Percentiles rank a stretch among this genome's conserved stretches.
phyloP scores from a whole-genome alignment of 2,113 vertebrate genomes.

The Sebastes fasciatus region DNA sequence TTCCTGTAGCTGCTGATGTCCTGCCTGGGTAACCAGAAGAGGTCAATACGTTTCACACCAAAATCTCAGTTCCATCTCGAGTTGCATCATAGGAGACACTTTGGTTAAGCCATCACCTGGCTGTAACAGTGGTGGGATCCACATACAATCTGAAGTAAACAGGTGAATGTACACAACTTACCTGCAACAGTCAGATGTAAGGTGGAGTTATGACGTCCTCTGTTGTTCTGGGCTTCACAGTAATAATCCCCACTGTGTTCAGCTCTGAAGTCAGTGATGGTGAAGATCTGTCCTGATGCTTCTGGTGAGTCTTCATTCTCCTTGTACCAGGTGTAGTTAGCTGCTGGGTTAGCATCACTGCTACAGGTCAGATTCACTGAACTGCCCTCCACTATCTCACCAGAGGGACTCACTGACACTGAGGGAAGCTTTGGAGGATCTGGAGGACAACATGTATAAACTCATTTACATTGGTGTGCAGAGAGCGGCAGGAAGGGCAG shows the following conservation, averaged over 20 bases:
- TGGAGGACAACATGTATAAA: neutral
- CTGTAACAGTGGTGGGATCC: too few species aligned
- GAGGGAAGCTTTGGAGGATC: conserved; percentile 31
- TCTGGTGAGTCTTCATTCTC: too few species aligned
- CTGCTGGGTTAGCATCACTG: too few species aligned
- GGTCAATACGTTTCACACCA: too few species aligned
- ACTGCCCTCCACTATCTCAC: conserved; percentile 20
- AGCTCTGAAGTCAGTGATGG: neutral
- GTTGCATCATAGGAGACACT: too few species aligned
- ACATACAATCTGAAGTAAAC: too few species aligned
- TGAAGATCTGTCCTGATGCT: too few species aligned
- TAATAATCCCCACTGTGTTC: conserved; percentile 27
- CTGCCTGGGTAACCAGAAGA: conserved; percentile 2
- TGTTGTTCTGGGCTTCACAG: conserved; percentile 8
- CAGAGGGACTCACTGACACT: conserved; percentile 17
- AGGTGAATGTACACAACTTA: neutral
- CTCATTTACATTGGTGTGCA: neutral
- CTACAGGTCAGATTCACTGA: conserved; percentile 14
- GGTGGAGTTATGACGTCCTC: neutral
- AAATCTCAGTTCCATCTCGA: too few species aligned
- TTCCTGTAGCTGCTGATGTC: conserved; percentile 6
- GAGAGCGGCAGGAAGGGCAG: neutral
- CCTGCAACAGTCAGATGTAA: neutral
- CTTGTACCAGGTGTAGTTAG: too few species aligned
- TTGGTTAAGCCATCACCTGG: too few species aligned